A percentile compares a stretch with the other conserved stretches of the same genome.
Evolutionary conservation across 2,113 vertebrate species (phyloP).

Genomic region (Mormyrus lacerda): DNA sequence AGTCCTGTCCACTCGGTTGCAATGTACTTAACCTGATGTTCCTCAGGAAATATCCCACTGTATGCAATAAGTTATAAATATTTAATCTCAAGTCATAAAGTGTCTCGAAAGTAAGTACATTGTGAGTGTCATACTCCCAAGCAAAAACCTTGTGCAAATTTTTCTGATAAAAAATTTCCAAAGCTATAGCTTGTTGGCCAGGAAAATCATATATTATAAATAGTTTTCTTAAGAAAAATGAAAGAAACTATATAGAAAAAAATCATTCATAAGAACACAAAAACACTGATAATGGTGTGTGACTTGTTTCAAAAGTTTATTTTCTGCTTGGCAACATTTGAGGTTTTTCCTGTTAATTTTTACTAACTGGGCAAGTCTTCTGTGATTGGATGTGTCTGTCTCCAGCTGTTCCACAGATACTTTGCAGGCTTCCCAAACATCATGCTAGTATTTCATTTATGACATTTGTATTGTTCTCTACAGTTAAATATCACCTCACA

Average conservation of each 20-base stretch:
- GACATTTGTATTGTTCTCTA: neutral
- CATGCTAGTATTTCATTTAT: neutral
- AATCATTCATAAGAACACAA: neutral
- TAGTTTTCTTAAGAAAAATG: neutral
- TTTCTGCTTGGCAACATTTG: neutral
- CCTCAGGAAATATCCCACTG: neutral
- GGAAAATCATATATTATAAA: neutral
- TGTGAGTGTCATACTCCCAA: neutral
- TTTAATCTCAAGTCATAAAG: neutral
- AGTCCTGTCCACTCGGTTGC: neutral
- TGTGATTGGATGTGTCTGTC: neutral
- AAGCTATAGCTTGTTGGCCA: neutral
- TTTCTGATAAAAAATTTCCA: neutral
- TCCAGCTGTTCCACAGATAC: neutral
- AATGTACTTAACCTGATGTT: neutral
- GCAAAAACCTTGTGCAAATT: neutral
- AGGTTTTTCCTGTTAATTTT: neutral
- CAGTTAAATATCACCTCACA: neutral
- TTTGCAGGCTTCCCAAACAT: neutral
- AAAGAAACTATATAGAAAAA: neutral
- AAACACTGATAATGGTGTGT: neutral
- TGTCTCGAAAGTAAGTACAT: conserved; percentile 1
- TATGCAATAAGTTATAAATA: neutral
- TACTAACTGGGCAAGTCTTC: neutral
- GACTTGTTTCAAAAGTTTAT: neutral